Evolutionary conservation across 2,113 vertebrate species (phyloP), one percentile per base, ranked within the genome.

Genomic region (Candoia aspera): DNA sequence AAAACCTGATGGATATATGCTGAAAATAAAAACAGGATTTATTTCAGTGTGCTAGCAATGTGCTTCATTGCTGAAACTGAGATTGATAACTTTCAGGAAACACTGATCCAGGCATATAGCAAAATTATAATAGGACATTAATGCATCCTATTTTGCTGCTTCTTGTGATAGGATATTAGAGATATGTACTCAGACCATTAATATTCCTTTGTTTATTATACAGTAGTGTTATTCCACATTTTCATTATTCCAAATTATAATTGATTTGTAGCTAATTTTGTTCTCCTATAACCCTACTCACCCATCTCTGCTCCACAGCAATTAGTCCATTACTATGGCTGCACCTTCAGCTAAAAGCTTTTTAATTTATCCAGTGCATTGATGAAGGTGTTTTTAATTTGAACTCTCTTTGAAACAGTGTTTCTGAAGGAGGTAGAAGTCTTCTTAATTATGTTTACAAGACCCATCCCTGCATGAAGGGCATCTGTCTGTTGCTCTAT

Each of bases 391-490:
- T 79, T 88, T 92, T 92, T 57, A 92, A 55, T 83, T 42, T 92
- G 86, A 83, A 88, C 54, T n/a, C 33, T 83, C 64, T 88, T 68
- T 83, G 26, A 79, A 88, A 79, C 54, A 88, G 79, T 92, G 62
- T 58, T 92, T 88, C 64, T 88, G 86, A 83, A n/a, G 19, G 17
- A 88, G 64, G 86, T 83, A 86, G 64, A 79, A 58, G 64, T 88
- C 84, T 87, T 68, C 19, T 54, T 91, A 91, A 91, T 91, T 87
- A 57, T 87, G 84, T 91, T 87, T 91, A 88, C 64, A 92, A 88
- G 62, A 68, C 23, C 33, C 64, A 83, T 79, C 54, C n/a, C 54
- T 79, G 62, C 64, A 92, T 33, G 68, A 83, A 49, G 54, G 49
- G 86, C 26, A 73, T 42, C 26, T 91, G 53, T 57, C 49, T 53